A percentile compares a stretch with the other conserved stretches of the same genome.
Conservation (phyloP, 2,797 vertebrate genomes). For the Echiichthys vipera region DNA sequence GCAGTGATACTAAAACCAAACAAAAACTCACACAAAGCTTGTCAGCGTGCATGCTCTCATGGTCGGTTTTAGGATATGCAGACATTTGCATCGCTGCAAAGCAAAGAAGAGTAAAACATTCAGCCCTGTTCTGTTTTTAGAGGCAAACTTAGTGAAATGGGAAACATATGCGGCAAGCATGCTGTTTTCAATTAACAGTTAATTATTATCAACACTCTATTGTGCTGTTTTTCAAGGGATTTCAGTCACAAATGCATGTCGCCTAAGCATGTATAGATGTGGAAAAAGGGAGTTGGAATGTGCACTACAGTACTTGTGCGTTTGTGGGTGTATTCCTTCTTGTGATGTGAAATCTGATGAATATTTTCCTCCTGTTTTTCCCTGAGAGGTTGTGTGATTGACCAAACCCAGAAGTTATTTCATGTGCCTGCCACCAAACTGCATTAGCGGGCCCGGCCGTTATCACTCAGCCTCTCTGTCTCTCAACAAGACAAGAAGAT, state of each 20-base stretch:
- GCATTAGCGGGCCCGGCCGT: constrained; percentile 45
- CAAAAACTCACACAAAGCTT: constrained; percentile 53
- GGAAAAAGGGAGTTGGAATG: constrained; percentile 10
- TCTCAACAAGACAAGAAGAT: constrained; percentile 67
- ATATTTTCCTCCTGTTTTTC: constrained; percentile 48
- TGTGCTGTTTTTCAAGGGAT: constrained; percentile 33
- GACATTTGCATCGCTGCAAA: constrained; percentile 16
- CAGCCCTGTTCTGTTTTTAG: neutral
- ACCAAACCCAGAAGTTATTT: constrained; percentile 67
- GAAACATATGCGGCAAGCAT: neutral
- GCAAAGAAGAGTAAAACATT: constrained; percentile 23
- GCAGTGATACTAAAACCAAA: constrained; percentile 64
- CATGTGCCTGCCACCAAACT: constrained; percentile 67
- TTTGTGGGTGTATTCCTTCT: constrained; percentile 5
- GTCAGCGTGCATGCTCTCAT: neutral
- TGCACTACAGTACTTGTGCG: neutral
- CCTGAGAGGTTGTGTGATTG: constrained; percentile 52
- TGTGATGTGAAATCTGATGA: constrained; percentile 39
- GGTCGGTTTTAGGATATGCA: constrained; percentile 37
- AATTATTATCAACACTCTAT: constrained; percentile 11
- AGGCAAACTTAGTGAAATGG: constrained; percentile 12
- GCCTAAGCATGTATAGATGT: neutral
- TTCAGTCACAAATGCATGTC: constrained; percentile 9
- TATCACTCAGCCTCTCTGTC: constrained; percentile 53
- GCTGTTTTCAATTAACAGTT: constrained; percentile 28